Percentiles rank a stretch among this genome's conserved stretches.
Conservation (phyloP, 1,140 invertebrate species). For the Hylaeus anthracinus region DNA sequence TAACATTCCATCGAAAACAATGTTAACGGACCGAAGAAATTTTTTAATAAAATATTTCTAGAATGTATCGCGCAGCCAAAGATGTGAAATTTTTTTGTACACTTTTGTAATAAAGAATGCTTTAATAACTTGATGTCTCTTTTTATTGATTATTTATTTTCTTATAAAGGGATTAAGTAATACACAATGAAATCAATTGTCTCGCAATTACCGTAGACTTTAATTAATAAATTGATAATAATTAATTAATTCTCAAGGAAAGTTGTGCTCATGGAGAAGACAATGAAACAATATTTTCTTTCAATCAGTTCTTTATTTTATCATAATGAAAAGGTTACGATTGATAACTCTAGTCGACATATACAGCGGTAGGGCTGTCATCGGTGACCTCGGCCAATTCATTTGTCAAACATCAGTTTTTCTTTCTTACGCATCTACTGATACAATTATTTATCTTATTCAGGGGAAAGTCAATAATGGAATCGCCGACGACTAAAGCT, state of each 20-base stretch:
- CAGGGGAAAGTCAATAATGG: neutral
- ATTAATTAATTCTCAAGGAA: no score
- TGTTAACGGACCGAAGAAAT: neutral
- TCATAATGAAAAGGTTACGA: no score
- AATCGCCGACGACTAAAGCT: neutral
- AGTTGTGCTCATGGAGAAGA: no score
- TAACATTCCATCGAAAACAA: neutral
- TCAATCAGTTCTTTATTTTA: neutral
- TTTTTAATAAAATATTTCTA: neutral
- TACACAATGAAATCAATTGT: neutral
- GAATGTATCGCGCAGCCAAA: neutral
- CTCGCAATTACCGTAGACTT: neutral
- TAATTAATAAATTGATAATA: no score
- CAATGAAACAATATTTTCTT: neutral
- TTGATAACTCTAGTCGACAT: no score
- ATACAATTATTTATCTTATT: neutral
- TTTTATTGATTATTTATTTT: neutral
- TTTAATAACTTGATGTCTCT: neutral
- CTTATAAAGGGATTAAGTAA: no score
- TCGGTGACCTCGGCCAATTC: no score
- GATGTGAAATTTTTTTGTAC: neutral
- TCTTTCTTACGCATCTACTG: neutral
- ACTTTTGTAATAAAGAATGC: slow-evolving; percentile 28
- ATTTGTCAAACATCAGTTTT: no score
- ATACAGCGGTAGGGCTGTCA: no score